Percentiles rank a stretch among this genome's conserved stretches.
Evolutionary conservation across 2,797 vertebrate genomes (phyloP).

Genomic region (Melanogrammus aeglefinus): DNA sequence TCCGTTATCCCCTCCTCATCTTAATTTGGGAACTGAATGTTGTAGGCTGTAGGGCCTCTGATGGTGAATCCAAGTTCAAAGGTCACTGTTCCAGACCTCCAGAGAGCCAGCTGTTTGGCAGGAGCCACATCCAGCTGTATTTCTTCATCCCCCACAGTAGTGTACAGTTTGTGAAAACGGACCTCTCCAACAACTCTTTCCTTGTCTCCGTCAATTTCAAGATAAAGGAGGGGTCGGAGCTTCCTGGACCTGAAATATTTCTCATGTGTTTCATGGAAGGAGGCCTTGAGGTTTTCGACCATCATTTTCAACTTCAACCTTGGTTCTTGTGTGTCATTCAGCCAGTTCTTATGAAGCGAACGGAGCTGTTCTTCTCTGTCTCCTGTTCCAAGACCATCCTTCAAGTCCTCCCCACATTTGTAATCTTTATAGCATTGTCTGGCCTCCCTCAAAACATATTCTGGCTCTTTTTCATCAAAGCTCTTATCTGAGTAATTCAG

Average conservation of each 20-base stretch:
- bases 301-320: not conserved
- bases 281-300: slow-evolving; percentile 10
- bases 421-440: not conserved
- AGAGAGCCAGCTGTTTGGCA: not conserved
- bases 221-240: not conserved
- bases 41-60: slow-evolving; percentile 42
- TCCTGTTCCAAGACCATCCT: not conserved
- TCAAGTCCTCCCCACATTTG: not conserved
- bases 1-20: not conserved
- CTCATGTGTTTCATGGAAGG: not conserved
- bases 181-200: slow-evolving; percentile 18
- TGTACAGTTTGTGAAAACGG: slow-evolving; percentile 7
- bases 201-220: not conserved
- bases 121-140: not conserved
- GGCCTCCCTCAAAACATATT: fast-evolving
- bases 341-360: not conserved
- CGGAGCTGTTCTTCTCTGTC: not conserved
- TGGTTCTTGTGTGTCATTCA: not conserved
- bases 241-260: not conserved
- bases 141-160: not conserved
- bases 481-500: slow-evolving; percentile 28
- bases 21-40: slow-evolving; percentile 7
- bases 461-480: not conserved
- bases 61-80: slow-evolving; percentile 48
- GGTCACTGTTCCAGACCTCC: not conserved